Conservation (phyloP, 2,888 invertebrate species). For the Lasioglossum vierecki region DNA sequence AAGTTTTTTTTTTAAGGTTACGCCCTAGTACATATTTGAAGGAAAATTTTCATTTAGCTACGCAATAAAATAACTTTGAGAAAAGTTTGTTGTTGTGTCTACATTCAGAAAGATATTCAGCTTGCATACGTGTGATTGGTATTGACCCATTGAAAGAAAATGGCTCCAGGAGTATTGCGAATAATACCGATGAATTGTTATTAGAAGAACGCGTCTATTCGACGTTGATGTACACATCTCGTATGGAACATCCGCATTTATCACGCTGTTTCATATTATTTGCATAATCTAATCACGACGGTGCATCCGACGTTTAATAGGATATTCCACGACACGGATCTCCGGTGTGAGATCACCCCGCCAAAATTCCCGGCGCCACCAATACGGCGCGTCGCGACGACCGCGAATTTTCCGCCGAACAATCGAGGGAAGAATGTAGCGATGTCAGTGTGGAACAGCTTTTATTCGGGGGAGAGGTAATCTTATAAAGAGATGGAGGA, state of each 20-base stretch:
- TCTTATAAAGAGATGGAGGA: slow-evolving; percentile 6
- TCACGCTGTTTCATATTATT: slow-evolving; percentile 25
- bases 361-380: not conserved
- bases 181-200: slow-evolving; percentile 22
- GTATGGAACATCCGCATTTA: slow-evolving; percentile 25
- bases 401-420: not conserved
- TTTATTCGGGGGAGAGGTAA: not conserved
- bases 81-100: no score
- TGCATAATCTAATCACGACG: slow-evolving; percentile 39
- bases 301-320: slow-evolving; percentile 26
- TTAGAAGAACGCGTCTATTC: slow-evolving; percentile 31
- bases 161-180: slow-evolving; percentile 17
- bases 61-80: no score
- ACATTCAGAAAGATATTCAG: no score
- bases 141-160: slow-evolving; percentile 1
- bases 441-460: not conserved
- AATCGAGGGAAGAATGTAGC: not conserved
- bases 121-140: not conserved
- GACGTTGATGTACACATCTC: not conserved
- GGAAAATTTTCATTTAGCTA: no score
- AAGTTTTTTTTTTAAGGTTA: no score
- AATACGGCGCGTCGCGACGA: not conserved
- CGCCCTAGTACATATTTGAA: no score
- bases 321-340: slow-evolving; percentile 2
- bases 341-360: not conserved